Conservation (phyloP, 2,113 vertebrate species). For the Hippotragus niger region DNA sequence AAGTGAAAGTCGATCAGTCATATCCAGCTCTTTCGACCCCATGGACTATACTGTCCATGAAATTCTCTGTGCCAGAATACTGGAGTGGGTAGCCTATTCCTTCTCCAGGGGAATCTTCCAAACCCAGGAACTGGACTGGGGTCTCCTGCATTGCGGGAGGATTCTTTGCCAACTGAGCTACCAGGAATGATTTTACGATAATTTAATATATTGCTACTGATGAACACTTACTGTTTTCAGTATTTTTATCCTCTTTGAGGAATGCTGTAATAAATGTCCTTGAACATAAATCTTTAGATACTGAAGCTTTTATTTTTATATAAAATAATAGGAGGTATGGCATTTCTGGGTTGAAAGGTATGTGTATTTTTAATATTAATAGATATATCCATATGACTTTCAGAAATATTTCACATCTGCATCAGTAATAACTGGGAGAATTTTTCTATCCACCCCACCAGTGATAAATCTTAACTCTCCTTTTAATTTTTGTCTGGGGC, state of each 20-base stretch:
- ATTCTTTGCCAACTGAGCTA: background rate
- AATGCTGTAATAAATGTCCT: background rate
- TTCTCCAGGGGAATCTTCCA: background rate
- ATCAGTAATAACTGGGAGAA: background rate
- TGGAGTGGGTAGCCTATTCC: background rate
- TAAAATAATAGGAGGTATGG: background rate
- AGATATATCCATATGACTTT: background rate
- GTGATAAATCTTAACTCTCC: conserved; percentile 6
- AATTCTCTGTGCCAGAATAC: background rate
- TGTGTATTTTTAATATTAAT: conserved; percentile 53
- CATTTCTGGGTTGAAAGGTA: background rate
- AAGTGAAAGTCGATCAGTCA: rapidly evolving
- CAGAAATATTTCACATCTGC: background rate
- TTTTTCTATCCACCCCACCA: background rate
- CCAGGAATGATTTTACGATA: background rate
- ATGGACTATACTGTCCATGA: background rate
- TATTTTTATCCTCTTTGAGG: conserved; percentile 28
- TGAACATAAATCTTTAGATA: conserved; percentile 19
- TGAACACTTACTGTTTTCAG: background rate
- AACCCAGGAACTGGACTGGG: background rate
- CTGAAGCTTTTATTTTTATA: conserved; percentile 9
- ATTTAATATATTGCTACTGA: conserved; percentile 3
- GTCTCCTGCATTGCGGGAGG: background rate
- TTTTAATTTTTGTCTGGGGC: conserved; percentile 39
- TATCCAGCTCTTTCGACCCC: background rate